These are phyloP conservation scores for Dryobota labecula DNA, from an alignment of 2,888 invertebrate species.

Conservation along the genomic window DNA sequence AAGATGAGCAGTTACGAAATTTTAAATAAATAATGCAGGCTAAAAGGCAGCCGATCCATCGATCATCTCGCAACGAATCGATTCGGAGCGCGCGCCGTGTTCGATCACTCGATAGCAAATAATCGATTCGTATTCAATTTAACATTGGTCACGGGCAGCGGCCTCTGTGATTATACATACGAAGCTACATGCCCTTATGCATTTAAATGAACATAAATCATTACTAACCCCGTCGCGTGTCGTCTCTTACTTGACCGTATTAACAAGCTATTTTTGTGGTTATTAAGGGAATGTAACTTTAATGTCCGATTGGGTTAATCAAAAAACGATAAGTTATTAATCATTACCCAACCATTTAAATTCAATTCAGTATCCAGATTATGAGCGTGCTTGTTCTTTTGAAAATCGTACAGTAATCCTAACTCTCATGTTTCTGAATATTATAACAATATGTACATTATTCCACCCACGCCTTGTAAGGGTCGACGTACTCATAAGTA, in stretches of 20 bases:
- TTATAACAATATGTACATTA: slow-evolving; percentile 63
- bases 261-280: slow-evolving; percentile 46
- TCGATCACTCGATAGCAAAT: slow-evolving; percentile 80
- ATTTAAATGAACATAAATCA: slow-evolving; percentile 84
- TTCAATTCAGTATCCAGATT: background rate
- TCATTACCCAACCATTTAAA: background rate
- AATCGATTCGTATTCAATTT: slow-evolving; percentile 83
- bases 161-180: slow-evolving; percentile 77
- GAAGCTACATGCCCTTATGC: slow-evolving; percentile 73
- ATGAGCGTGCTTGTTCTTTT: background rate
- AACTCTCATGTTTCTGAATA: slow-evolving; percentile 33
- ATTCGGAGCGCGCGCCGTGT: slow-evolving; percentile 75
- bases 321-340: slow-evolving; percentile 14
- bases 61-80: slow-evolving; percentile 80
- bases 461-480: slow-evolving; percentile 73
- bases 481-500: slow-evolving; percentile 78
- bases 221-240: slow-evolving; percentile 63
- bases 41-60: slow-evolving; percentile 67
- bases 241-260: slow-evolving; percentile 54
- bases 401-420: background rate
- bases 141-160: slow-evolving; percentile 82
- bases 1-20: slow-evolving; percentile 42
- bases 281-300: slow-evolving; percentile 43
- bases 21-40: slow-evolving; percentile 52
- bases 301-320: slow-evolving; percentile 18